Base-by-base conservation (phyloP, 1,140 invertebrate species). In the Zaprionus taronus region DNA sequence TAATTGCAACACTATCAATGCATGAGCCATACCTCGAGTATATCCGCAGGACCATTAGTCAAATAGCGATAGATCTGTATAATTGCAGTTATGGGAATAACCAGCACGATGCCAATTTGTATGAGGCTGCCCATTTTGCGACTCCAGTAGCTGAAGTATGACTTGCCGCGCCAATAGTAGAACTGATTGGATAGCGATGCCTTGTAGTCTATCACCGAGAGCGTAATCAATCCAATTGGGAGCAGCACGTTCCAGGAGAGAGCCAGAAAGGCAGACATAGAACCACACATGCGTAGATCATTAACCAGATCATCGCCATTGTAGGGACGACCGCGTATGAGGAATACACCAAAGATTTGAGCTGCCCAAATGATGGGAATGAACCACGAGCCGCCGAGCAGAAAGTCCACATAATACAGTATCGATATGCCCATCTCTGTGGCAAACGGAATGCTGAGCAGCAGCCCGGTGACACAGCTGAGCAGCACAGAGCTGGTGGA, bases 201-300 rank as follows among this genome's bases (percentile, higher is more conserved):
- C 64, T 92, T 93, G 31, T 93, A 93, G 22, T 92, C 81, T 5
- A 93, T 78, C 31, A 93, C 82, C 1, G 92, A 85, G 3, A 93
- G 44, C 87, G 97, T 97, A 93, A 97, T 95, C 55, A 98, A 92
- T 12, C 89, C 87, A 53, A 97, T 95, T 4, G 97, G 97, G 68
- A 98, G 90, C 58, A 97, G 93, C 5, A 98, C 96, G 91, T 97
- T 98, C 97, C 97, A 98, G 1, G 95, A 96, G 83, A 98, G 97
- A n/a, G 96, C 96, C 4, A 98, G 93, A 26, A 97, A 93, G 9
- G 96, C 96, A 7, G 95, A 95, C 93, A 95, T 94, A 0, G 94
- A 94, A 11, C 94, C 94, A 15, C 93, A 90, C 5, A 92, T 77
- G 64, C 92, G 91, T 47, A 97, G 92, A 76, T 96, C 95, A 5